Conservation (phyloP, 2,113 vertebrate genomes). For the Bos indicus region DNA sequence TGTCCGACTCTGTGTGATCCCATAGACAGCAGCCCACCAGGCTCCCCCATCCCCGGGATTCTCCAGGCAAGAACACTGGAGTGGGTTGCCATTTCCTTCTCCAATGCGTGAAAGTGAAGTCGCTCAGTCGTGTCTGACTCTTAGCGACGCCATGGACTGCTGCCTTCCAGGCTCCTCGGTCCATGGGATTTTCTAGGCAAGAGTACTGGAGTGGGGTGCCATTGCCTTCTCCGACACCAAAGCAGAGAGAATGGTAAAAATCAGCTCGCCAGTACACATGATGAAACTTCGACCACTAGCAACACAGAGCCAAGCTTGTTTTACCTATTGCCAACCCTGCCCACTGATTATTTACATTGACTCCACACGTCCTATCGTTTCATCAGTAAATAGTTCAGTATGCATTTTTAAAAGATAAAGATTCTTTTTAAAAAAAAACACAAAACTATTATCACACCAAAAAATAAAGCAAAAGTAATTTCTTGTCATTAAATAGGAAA, state of each 20-base stretch:
- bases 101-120: too few species aligned
- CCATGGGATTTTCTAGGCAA: too few species aligned
- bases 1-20: too few species aligned
- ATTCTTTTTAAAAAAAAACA: not conserved
- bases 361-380: not conserved
- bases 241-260: not conserved
- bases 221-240: not conserved
- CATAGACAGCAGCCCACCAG: too few species aligned
- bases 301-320: not conserved
- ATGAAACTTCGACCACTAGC: not conserved
- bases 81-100: too few species aligned
- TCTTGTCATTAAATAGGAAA: not conserved
- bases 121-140: too few species aligned
- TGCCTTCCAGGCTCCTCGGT: too few species aligned
- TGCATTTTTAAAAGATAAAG: slow-evolving; percentile 28
- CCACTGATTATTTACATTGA: not conserved
- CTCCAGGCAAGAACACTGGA: too few species aligned
- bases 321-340: not conserved
- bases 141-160: too few species aligned
- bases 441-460: slow-evolving; percentile 28
- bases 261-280: not conserved
- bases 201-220: too few species aligned
- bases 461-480: not conserved
- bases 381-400: slow-evolving; percentile 40
- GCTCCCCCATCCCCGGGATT: too few species aligned